Conservation (phyloP, 2,113 vertebrate species). For the Passer domesticus region DNA sequence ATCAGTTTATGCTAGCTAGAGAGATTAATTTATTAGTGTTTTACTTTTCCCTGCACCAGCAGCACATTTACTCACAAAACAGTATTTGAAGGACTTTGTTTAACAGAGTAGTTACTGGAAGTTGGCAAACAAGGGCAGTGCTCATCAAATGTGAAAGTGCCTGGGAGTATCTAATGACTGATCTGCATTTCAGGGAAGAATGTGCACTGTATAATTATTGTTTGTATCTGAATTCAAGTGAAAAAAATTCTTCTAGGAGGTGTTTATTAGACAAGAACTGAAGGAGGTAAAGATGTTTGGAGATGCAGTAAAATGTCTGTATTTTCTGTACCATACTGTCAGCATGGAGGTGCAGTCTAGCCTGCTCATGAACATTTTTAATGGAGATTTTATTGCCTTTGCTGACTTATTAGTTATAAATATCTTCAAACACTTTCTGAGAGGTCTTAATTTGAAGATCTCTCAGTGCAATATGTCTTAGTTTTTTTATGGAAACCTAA, state of each 20-base stretch:
- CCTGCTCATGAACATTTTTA: not conserved
- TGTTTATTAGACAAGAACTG: not conserved
- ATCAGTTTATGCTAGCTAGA: not conserved
- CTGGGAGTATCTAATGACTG: not conserved
- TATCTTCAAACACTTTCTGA: not conserved
- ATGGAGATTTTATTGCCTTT: not conserved
- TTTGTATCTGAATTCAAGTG: not conserved
- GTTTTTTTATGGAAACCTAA: not conserved
- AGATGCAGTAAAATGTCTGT: not conserved
- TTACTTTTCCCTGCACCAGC: not conserved
- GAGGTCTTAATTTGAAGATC: not conserved
- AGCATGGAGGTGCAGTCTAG: not conserved
- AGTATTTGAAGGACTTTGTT: not conserved
- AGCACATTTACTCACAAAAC: not conserved
- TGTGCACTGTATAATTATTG: not conserved
- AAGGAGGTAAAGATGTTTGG: not conserved
- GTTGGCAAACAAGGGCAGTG: not conserved
- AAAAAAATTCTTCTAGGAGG: not conserved
- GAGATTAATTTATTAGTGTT: not conserved
- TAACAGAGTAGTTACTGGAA: not conserved
- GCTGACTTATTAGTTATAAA: not conserved
- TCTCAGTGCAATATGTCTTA: accelerated
- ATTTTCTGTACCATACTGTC: not conserved
- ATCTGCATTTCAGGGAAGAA: not conserved
- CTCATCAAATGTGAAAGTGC: not conserved